These are phyloP conservation scores for Drosophila lacicola DNA, from an alignment of 2,888 invertebrate species.

Conservation along the genomic window DNA sequence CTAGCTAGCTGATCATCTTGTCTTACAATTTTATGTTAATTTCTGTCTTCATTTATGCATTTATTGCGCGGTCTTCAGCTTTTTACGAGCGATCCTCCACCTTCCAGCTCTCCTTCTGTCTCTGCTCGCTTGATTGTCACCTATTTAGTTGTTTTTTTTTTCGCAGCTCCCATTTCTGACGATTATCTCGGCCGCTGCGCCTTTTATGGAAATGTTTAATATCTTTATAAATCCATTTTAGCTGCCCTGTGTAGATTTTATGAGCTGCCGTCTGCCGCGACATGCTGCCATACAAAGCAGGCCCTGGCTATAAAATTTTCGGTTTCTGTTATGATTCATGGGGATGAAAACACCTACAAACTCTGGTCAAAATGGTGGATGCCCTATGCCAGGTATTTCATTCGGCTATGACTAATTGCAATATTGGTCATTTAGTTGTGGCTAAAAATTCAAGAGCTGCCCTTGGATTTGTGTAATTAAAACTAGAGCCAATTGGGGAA, in stretches of 20 bases:
- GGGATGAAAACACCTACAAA: conserved; percentile 42
- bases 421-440: background rate
- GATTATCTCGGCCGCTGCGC: conserved; percentile 13
- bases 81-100: conserved; percentile 63
- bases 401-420: conserved; percentile 14
- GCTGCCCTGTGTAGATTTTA: conserved; percentile 52
- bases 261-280: conserved; percentile 42
- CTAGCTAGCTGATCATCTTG: conserved; percentile 51
- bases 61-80: conserved; percentile 68
- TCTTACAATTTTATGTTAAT: conserved; percentile 74
- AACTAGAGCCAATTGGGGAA: no score
- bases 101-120: conserved; percentile 1
- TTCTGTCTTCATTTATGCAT: conserved; percentile 63
- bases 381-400: background rate
- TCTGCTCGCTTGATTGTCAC: conserved; percentile 65
- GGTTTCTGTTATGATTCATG: conserved; percentile 38
- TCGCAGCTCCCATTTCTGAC: conserved; percentile 52
- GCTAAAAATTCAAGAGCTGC: background rate
- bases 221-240: conserved; percentile 67
- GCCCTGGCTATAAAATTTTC: conserved; percentile 19
- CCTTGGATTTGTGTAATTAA: background rate
- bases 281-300: conserved; percentile 49
- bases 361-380: conserved; percentile 5
- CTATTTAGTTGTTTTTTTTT: conserved; percentile 53
- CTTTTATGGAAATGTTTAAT: conserved; percentile 63